phyloP scores from a whole-genome alignment of 2,113 vertebrate genomes.

The Genyomyrus donnyi region DNA sequence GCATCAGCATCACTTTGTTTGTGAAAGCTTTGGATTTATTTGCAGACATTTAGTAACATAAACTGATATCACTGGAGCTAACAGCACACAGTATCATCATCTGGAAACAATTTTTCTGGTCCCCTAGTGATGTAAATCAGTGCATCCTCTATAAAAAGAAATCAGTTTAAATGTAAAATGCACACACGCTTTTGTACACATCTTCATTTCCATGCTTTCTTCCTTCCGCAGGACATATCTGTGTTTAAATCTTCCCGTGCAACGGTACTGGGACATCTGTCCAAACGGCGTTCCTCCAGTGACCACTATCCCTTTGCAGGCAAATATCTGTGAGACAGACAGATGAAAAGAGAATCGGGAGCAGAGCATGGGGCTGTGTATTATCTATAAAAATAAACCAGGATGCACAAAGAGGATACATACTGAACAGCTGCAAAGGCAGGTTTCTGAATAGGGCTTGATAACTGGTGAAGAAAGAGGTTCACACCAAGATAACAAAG shows the following conservation, averaged over 20 bases:
- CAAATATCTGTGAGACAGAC: conserved; percentile 55
- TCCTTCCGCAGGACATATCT: conserved; percentile 39
- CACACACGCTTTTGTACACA: conserved; percentile 28
- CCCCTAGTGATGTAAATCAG: conserved; percentile 66
- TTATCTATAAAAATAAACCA: conserved; percentile 99
- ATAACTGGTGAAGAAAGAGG: conserved; percentile 54
- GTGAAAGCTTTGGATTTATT: neutral
- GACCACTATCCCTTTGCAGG: conserved; percentile 29
- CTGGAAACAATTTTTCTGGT: conserved; percentile 66
- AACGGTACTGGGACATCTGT: conserved; percentile 81
- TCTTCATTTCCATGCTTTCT: neutral
- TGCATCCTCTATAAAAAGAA: conserved; percentile 55
- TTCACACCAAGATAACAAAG: conserved; percentile 60
- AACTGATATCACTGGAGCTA: neutral
- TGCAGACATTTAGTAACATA: neutral
- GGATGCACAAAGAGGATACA: conserved; percentile 89
- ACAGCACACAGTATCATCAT: conserved; percentile 58
- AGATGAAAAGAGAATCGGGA: conserved; percentile 55
- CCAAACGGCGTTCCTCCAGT: conserved; percentile 35
- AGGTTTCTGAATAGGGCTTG: conserved; percentile 69
- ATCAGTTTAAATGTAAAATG: conserved; percentile 42
- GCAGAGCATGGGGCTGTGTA: conserved; percentile 79
- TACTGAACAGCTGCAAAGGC: conserved; percentile 95
- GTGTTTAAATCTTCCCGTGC: conserved; percentile 59
- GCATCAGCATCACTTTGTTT: neutral